Conservation (phyloP, 2,797 vertebrate genomes). For the Rhynchonycteris naso region DNA sequence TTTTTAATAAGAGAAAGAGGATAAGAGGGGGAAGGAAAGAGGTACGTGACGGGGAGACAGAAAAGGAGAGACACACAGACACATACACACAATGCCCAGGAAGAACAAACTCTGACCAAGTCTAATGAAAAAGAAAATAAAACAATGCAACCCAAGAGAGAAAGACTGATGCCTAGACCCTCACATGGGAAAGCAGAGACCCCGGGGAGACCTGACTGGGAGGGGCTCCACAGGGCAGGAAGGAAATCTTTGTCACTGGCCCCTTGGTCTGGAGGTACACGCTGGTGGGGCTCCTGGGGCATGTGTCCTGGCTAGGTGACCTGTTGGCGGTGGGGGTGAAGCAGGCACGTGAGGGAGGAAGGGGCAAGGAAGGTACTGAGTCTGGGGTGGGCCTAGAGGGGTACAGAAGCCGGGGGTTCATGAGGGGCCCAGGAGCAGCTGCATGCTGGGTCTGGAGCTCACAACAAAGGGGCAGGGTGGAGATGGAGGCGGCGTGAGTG, state of each 20-base stretch:
- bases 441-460: neutral
- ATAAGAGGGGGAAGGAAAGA: neutral
- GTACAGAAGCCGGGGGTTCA: neutral
- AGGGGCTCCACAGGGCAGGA: neutral
- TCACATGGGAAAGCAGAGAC: too few relatives aligned
- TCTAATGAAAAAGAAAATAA: neutral
- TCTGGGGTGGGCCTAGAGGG: neutral
- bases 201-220: too few relatives aligned
- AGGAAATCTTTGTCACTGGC: neutral
- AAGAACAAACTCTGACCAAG: neutral
- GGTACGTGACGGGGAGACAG: neutral
- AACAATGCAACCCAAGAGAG: neutral
- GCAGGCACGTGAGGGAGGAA: neutral
- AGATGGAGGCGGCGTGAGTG: fast-evolving
- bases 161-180: fast-evolving
- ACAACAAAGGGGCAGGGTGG: neutral
- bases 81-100: neutral
- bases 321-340: neutral
- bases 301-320: neutral
- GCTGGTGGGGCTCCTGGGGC: neutral
- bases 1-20: slow-evolving; percentile 3
- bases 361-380: neutral
- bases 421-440: neutral
- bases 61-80: fast-evolving
- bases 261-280: neutral